Evolutionary conservation across 64 coral and sea anemone genomes (phyloP).

Genomic region (Dendronephthya gigantea): DNA sequence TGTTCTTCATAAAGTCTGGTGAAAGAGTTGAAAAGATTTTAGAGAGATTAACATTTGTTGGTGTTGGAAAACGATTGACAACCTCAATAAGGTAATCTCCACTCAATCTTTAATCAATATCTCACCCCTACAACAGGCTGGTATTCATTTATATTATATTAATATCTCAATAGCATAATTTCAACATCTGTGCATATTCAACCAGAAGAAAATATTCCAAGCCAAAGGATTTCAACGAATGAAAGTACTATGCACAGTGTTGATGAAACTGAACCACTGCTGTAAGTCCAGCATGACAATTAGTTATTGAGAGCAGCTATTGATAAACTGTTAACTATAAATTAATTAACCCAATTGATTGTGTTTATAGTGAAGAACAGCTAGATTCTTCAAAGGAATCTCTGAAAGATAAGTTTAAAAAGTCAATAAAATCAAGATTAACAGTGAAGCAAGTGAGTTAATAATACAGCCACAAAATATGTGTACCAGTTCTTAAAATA

Average conservation of each 20-base stretch:
- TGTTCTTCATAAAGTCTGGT: not conserved
- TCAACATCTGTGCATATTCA: not conserved
- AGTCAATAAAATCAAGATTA: slow-evolving; percentile 7
- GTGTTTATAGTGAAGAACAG: too few relatives aligned
- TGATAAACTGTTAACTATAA: too few relatives aligned
- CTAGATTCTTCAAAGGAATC: too few relatives aligned
- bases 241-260: not conserved
- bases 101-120: not conserved
- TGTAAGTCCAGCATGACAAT: too few relatives aligned
- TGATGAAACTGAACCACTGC: not conserved
- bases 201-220: not conserved
- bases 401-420: not conserved
- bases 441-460: not conserved
- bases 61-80: not conserved
- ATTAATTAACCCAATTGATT: too few relatives aligned
- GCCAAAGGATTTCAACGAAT: not conserved
- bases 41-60: not conserved
- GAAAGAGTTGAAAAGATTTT: not conserved
- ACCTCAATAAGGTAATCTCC: not conserved
- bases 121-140: not conserved
- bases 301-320: too few relatives aligned
- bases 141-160: not conserved
- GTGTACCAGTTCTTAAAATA: too few relatives aligned
- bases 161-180: not conserved
- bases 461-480: not conserved